Conservation (phyloP, 2,113 vertebrate genomes). For the Pelobates fuscus region DNA sequence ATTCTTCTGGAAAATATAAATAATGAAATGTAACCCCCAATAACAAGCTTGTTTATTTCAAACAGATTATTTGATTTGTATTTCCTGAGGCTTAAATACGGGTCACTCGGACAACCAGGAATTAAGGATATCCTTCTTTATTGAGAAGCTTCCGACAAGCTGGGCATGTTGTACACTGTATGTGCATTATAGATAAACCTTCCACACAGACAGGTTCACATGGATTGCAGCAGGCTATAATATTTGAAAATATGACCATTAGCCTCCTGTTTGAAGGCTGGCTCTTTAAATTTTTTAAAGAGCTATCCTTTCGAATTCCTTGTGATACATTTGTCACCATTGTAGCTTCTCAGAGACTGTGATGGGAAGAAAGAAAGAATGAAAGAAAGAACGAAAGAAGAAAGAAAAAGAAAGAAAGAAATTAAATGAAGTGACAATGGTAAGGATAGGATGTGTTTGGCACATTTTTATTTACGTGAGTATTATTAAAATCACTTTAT, state of each 20-base stretch:
- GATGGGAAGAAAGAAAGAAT: conserved; percentile 1
- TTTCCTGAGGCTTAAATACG: not conserved
- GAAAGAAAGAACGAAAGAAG: conserved; percentile 6
- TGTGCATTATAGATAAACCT: conserved; percentile 37
- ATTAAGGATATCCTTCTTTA: not conserved
- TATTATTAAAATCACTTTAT: no score
- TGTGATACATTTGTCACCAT: conserved; percentile 18
- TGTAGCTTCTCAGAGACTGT: conserved; percentile 3
- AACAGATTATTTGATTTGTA: not conserved
- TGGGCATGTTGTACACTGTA: not conserved
- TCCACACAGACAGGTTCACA: conserved; percentile 28
- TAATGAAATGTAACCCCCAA: no score
- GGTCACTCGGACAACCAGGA: not conserved
- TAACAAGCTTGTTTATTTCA: not conserved
- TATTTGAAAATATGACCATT: conserved; percentile 41
- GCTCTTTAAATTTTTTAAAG: conserved; percentile 31
- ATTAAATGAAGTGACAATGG: no score
- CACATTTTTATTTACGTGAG: no score
- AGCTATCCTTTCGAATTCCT: conserved; percentile 27
- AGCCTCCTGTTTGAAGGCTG: conserved; percentile 39
- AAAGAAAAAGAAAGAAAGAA: conserved; percentile 1
- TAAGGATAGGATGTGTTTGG: no score
- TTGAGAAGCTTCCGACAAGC: conserved; percentile 2
- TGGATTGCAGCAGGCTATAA: conserved; percentile 22
- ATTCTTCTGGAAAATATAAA: no score